Evolutionary conservation across 1,140 invertebrate species (phyloP).

Genomic region (Uloborus diversus): DNA sequence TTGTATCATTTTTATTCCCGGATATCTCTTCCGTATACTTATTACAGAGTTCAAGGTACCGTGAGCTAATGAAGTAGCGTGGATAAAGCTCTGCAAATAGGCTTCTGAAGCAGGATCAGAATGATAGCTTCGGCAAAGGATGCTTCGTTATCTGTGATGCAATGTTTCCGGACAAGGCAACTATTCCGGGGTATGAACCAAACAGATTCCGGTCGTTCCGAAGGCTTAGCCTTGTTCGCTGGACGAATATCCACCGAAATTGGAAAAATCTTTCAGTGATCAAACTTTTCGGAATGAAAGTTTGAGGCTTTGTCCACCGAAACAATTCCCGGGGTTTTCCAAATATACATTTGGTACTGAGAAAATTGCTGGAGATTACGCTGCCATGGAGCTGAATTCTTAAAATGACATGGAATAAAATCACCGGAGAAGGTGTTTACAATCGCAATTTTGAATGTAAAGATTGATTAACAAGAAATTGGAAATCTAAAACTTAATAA

Average conservation of each 20-base stretch:
- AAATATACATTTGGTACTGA: no score
- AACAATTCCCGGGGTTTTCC: background rate
- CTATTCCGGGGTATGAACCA: slow-evolving; percentile 1
- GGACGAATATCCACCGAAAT: slow-evolving; percentile 18
- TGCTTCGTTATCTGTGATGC: slow-evolving; percentile 29
- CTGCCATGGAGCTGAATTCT: no score
- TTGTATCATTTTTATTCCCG: slow-evolving; percentile 26
- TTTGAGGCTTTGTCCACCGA: background rate
- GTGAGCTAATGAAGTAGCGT: slow-evolving; percentile 20
- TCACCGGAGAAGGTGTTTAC: no score
- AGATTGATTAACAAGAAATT: no score
- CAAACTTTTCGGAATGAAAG: slow-evolving; percentile 9
- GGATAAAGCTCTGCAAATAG: background rate
- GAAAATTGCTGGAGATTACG: no score
- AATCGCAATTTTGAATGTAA: no score
- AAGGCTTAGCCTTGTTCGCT: slow-evolving; percentile 24
- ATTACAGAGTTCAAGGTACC: background rate
- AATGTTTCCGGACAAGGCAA: slow-evolving; percentile 20
- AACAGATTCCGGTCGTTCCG: slow-evolving; percentile 29
- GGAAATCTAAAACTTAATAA: no score
- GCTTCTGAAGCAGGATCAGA: background rate
- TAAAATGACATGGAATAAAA: no score
- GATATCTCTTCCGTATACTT: no score
- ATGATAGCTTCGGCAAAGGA: background rate
- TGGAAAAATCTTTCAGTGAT: slow-evolving; percentile 27